Base-by-base conservation (phyloP, 2,888 invertebrate genomes). In the Caenorhabditis sinica region DNA sequence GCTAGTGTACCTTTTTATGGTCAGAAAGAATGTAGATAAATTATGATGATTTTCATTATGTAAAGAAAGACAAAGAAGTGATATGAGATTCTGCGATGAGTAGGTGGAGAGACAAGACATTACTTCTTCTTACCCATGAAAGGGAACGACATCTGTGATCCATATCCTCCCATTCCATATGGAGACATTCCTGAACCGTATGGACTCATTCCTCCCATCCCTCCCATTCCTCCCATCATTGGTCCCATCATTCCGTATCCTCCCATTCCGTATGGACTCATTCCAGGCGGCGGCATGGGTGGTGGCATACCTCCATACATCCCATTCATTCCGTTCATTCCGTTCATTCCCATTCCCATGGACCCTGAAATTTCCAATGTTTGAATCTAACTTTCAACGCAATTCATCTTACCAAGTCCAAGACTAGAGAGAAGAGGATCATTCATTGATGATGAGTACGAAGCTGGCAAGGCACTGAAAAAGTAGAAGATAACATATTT, bases 231-330 rank as follows among this genome's bases (percentile, higher is more conserved):
- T 11, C 69, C 69, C 82, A 82, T 76, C 83, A 83, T 76, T 40
- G 76, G 71, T 11, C 69, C 69, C 82, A 82, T 76, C 83, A 83
- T 83, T 20, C 77, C 77, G 43, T 83, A 83, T 33, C 82, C 82
- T 30, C 60, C 65, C 82, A 82, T 82, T 51, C 83, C 83, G 45
- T 83, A 83, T 6, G 83, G 83, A 53, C 77, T 73, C 83, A 83
- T 83, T 74, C 83, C 83, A 11, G 83, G 83, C 9, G 83, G 83
- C 1, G 83, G 83, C 77, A 83, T 83, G 1, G 83, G 77, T 15
- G 83, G 83, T 23, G 83, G 83, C 28, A 83, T 83, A n/a, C 83
- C 83, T 30, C 83, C 83, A 43, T 83, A 83, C 83, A 83, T 77
- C 68, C 81, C 80, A 58, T 65, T 65, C 65, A 80, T 80, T 28